Evolutionary conservation across 2,113 vertebrate genomes (phyloP).

Genomic region (Mixornis gularis): DNA sequence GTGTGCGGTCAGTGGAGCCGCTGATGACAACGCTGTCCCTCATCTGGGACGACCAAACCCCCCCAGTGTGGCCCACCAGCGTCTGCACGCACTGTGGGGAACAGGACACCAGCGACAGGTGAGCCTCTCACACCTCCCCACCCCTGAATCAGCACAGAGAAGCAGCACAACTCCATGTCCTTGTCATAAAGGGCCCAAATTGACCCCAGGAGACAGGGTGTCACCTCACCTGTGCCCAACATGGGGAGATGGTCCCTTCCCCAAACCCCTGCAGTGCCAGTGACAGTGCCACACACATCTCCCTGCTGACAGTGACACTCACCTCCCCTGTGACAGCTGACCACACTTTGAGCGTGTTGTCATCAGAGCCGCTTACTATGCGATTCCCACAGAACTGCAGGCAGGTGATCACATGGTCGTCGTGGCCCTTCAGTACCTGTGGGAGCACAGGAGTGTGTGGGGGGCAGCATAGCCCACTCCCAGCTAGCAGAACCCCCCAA

Average conservation of each 20-base stretch:
- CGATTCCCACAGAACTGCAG: slow-evolving; percentile 67
- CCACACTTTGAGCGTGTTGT: slow-evolving; percentile 70
- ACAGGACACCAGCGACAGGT: neutral
- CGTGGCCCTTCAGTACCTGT: slow-evolving; percentile 66
- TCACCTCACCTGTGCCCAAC: neutral
- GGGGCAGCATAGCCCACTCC: neutral
- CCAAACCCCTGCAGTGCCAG: accelerated
- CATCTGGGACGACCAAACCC: slow-evolving; percentile 70
- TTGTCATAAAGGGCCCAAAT: neutral
- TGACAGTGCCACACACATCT: slow-evolving; percentile 29
- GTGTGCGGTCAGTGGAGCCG: slow-evolving; percentile 59
- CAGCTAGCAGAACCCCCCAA: neutral
- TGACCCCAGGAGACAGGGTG: neutral
- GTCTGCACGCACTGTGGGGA: slow-evolving; percentile 62
- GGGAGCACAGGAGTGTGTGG: accelerated
- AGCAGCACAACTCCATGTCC: neutral
- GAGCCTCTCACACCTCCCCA: neutral
- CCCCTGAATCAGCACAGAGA: no score
- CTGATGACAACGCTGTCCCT: slow-evolving; percentile 62
- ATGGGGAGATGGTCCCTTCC: no score
- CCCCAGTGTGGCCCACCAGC: slow-evolving; percentile 63
- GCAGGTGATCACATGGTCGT: slow-evolving; percentile 66
- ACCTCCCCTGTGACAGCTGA: slow-evolving; percentile 62
- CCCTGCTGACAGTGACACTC: neutral
- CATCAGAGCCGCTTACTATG: slow-evolving; percentile 57